Percentiles rank a stretch among this genome's conserved stretches.
phyloP scores from a whole-genome alignment of 2,113 vertebrate genomes.

The Micronycteris hirsuta region DNA sequence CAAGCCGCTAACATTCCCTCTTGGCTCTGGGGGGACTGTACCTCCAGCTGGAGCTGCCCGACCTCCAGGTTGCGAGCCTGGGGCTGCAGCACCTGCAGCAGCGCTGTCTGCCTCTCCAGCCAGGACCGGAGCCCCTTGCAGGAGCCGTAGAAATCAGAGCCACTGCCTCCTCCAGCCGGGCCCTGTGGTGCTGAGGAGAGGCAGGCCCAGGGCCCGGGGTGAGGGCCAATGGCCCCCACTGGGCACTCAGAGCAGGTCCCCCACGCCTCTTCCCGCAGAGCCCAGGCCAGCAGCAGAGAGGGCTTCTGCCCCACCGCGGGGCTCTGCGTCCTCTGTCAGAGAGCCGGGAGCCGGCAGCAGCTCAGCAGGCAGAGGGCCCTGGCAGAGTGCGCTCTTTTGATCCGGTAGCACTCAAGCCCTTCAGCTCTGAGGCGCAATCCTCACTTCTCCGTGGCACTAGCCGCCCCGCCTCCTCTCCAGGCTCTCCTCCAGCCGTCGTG shows the following conservation, averaged over 20 bases:
- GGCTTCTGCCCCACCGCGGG: not conserved
- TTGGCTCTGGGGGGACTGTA: conserved; percentile 16
- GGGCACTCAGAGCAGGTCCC: not conserved
- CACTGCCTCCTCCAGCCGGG: conserved; percentile 84
- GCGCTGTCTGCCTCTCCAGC: conserved; percentile 88
- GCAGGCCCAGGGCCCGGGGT: not conserved
- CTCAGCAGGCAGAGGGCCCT: not conserved
- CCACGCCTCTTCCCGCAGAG: not conserved
- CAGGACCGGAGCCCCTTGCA: conserved; percentile 90
- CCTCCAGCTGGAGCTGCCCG: conserved; percentile 88
- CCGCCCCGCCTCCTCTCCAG: not conserved
- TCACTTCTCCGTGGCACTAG: not conserved
- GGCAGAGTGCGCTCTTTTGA: not conserved
- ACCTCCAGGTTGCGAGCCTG: conserved; percentile 80
- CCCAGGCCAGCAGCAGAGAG: not conserved
- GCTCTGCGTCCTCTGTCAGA: not conserved
- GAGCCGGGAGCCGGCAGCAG: not conserved
- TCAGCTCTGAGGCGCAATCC: not conserved
- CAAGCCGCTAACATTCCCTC: no score
- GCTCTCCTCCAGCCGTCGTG: not conserved
- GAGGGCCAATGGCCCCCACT: rapidly evolving
- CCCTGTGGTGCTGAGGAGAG: conserved; percentile 80
- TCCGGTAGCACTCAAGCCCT: no score
- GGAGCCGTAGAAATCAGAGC: conserved; percentile 85
- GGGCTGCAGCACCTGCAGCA: conserved; percentile 83